Percentiles rank a stretch among this genome's conserved stretches.
phyloP scores from a whole-genome alignment of 2,113 vertebrate species.

The Crotalus tigris region DNA sequence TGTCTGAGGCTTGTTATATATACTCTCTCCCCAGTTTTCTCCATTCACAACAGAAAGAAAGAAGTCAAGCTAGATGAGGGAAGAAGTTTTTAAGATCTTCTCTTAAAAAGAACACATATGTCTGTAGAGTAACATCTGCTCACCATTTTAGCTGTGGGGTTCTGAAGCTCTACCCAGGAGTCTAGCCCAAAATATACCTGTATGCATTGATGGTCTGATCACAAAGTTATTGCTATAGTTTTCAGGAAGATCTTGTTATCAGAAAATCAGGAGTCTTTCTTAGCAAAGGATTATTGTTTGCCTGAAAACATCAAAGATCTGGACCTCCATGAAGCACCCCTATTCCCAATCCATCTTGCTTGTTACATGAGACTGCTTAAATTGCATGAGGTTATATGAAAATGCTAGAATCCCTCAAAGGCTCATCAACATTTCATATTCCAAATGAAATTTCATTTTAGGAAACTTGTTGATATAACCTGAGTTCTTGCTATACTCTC shows the following conservation, averaged over 20 bases:
- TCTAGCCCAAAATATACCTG: background rate
- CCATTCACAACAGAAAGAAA: background rate
- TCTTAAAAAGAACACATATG: background rate
- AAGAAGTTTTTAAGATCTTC: background rate
- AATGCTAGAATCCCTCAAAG: background rate
- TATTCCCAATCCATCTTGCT: background rate
- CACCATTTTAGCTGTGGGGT: background rate
- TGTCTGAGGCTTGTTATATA: background rate
- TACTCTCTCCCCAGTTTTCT: background rate
- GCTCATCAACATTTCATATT: background rate
- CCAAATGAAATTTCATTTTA: background rate
- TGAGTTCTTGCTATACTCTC: background rate
- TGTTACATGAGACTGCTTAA: background rate
- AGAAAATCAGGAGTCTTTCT: background rate
- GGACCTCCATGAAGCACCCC: background rate
- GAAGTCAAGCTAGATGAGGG: background rate
- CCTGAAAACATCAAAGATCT: background rate
- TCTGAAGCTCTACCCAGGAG: background rate
- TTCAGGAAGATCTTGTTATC: background rate
- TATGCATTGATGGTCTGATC: background rate
- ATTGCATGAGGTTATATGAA: background rate
- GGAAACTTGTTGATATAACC: background rate
- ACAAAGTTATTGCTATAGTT: background rate
- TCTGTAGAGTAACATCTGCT: background rate
- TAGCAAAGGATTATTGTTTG: background rate